phyloP scores from a whole-genome alignment of 2,113 vertebrate species.

The Cariama cristata region DNA sequence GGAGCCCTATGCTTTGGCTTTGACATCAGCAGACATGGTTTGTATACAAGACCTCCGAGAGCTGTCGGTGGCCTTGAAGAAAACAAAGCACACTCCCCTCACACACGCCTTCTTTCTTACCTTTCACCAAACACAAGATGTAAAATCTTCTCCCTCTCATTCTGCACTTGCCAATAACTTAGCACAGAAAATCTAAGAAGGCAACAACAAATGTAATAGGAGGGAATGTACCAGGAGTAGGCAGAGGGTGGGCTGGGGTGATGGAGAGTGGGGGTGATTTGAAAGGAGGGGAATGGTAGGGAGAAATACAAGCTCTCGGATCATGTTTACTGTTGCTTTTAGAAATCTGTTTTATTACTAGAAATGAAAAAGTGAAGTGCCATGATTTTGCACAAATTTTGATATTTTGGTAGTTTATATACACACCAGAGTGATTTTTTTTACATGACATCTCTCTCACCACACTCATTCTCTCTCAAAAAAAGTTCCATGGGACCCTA shows the following conservation, averaged over 20 bases:
- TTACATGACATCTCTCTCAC: not conserved
- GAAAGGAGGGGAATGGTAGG: not conserved
- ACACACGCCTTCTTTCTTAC: not conserved
- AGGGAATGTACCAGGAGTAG: not conserved
- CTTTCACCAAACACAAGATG: not conserved
- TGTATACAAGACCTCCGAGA: not conserved
- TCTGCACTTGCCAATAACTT: not conserved
- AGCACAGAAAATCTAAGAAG: not conserved
- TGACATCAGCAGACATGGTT: fast-evolving
- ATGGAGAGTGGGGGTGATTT: not conserved
- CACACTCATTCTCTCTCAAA: not conserved
- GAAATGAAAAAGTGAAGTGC: not conserved
- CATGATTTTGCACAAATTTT: not conserved
- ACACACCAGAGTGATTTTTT: not conserved
- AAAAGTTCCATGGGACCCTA: not conserved
- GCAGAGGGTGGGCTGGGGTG: not conserved
- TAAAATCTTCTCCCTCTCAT: not conserved
- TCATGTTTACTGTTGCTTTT: not conserved
- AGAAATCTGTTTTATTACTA: not conserved
- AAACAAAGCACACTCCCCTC: not conserved
- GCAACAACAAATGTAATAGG: not conserved
- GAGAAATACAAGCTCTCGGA: not conserved
- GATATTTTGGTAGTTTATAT: not conserved
- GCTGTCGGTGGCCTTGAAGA: not conserved
- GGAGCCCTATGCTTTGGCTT: not conserved